Base-by-base conservation (phyloP, 1,140 invertebrate species). In the Rhopalosiphum padi region DNA sequence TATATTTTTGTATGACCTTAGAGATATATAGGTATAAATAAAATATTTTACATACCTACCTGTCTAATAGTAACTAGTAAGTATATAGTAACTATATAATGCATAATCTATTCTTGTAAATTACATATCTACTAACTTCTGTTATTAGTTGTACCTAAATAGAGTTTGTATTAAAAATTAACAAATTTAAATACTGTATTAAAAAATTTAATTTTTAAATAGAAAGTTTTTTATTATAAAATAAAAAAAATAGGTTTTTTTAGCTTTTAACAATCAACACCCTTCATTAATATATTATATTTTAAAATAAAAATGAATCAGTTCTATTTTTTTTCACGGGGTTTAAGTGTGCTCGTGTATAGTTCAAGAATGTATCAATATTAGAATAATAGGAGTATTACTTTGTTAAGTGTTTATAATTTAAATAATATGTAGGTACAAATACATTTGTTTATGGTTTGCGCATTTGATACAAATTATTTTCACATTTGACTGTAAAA, bases 1-100 rank as follows among this genome's bases (percentile, higher is more conserved):
- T 77, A 77, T 77, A 68, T 68, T 68, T 68, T 68, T n/a, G n/a
- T 77, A 35, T 77, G 60, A 77, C n/a, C n/a, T 77, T 77, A 77
- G 30, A 77, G 60, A 68, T n/a, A 68, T 30, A 68, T 77, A n/a
- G 11, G 60, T 77, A 77, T 35, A 77, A 77, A 77, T n/a, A 77
- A 77, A n/a, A 77, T 77, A 77, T 77, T n/a, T 77, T 77, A 77
- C 60, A 77, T 77, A 18, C 60, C 30, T 35, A 77, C 30, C 15
- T 77, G 60, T 15, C 30, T 77, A n/a, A 77, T 77, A n/a, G 60
- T 77, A n/a, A n/a, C 60, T 68, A 68, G 15, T 60, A 60, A 60
- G 30, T 60, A 37, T 37, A 37, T 37, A 60, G 25, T 60, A 30
- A 68, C 8, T 68, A 68, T 68, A 68, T 68, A 30, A 15, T 68